Evolutionary conservation across 2,888 invertebrate genomes (phyloP).

Genomic region (Dermolepida albohirtum): DNA sequence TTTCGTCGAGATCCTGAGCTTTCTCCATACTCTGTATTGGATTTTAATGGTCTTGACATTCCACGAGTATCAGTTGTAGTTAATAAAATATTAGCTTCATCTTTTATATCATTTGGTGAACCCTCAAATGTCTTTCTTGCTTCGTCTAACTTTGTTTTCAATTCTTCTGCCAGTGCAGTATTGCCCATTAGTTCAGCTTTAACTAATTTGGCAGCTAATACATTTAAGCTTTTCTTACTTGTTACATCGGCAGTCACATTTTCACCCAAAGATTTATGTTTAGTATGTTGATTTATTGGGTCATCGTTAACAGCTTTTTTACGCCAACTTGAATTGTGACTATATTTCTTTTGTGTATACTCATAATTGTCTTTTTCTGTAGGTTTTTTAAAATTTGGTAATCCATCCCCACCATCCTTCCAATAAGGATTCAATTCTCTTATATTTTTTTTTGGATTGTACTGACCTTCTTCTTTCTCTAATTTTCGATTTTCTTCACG

Average conservation of each 20-base stretch:
- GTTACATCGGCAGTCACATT: constrained; percentile 57
- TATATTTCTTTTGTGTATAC: constrained; percentile 18
- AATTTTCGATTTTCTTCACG: constrained; percentile 67
- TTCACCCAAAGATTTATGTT: constrained; percentile 21
- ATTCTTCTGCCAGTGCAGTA: constrained; percentile 72
- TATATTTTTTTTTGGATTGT: constrained; percentile 77
- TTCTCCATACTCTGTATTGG: constrained; percentile 63
- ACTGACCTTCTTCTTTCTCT: constrained; percentile 70
- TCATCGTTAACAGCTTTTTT: constrained; percentile 44
- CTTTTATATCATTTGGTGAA: constrained; percentile 56
- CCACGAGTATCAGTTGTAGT: constrained; percentile 77
- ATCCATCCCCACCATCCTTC: constrained; percentile 88
- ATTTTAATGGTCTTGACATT: constrained; percentile 69
- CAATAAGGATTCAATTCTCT: constrained; percentile 93
- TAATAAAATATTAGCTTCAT: constrained; percentile 70
- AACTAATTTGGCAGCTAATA: constrained; percentile 88
- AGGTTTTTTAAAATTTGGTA: constrained; percentile 73
- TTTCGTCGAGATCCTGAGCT: constrained; percentile 64
- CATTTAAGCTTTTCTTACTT: constrained; percentile 88
- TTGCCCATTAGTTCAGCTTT: constrained; percentile 96
- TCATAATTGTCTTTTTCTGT: constrained; percentile 17
- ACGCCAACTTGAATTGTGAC: constrained; percentile 43
- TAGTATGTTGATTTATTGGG: constrained; percentile 23
- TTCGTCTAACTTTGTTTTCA: constrained; percentile 80
- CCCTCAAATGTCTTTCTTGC: constrained; percentile 69